phyloP scores from a whole-genome alignment of 2,113 vertebrate species.

The Neopipo cinnamomea region DNA sequence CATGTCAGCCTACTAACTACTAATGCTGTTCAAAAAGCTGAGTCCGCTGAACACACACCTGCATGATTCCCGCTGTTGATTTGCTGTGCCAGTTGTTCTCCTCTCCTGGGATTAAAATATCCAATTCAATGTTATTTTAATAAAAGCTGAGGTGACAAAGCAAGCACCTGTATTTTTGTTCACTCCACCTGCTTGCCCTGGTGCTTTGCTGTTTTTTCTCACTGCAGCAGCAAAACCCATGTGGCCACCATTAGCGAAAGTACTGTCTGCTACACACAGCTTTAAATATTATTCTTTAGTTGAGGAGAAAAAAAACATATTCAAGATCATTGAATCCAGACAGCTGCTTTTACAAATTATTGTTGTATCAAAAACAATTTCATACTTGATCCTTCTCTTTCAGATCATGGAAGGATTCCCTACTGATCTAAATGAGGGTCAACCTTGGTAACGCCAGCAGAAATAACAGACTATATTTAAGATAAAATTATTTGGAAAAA shows the following conservation, averaged over 20 bases:
- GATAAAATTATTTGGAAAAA: not conserved
- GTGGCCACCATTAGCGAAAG: not conserved
- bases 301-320: not conserved
- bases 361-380: not conserved
- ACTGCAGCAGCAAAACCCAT: not conserved
- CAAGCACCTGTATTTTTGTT: slow-evolving; percentile 32
- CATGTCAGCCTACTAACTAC: not conserved
- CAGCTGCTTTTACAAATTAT: not conserved
- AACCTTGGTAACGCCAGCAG: not conserved
- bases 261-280: not conserved
- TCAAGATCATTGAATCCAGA: not conserved
- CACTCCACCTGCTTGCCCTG: not conserved
- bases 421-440: not conserved
- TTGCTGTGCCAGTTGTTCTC: slow-evolving; percentile 10
- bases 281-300: not conserved
- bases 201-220: not conserved
- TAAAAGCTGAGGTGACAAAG: slow-evolving; percentile 59
- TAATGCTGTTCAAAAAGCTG: not conserved
- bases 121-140: not conserved
- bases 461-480: not conserved
- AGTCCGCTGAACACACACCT: slow-evolving; percentile 42
- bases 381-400: not conserved
- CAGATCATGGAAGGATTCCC: not conserved
- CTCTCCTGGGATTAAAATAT: not conserved
- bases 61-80: not conserved